Base-by-base conservation (phyloP, 1,140 invertebrate species). In the Cotesia vestalis region DNA sequence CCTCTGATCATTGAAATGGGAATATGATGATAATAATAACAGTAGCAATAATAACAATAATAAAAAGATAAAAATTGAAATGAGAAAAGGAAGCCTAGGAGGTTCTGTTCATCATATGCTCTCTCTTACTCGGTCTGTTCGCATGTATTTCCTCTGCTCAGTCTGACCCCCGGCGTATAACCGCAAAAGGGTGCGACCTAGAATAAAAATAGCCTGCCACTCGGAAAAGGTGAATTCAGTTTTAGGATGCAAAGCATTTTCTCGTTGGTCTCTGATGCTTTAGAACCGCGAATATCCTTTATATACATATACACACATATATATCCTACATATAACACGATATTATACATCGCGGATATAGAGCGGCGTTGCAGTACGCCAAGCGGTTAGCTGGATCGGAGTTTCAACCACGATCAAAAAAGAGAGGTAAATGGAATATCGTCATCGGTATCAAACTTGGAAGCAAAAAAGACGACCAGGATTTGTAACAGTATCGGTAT, bases 121-220 rank as follows among this genome's bases (percentile, higher is more conserved):
- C 40, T 46, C 6, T 46, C n/a, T 14, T 64, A 36, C 20, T 12
- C 14, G 11, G 11, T 57, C 6, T 57, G 6, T 51, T 27, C 27
- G 12, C n/a, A 55, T 55, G 20, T 59, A 27, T 59, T 59, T 55
- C 12, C n/a, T 11, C 53, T 17, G 20, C 14, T 59, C 20, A 27
- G 57, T 20, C 20, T 20, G 57, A 59, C 57, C 40, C 40, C 40
- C 40, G 40, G 40, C 40, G 57, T 38, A 64, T 35, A 66, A 71
- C 69, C 69, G 14, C 62, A 66, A 52, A 27, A 57, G 62, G 53
- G 57, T 20, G 20, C 20, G 57, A 59, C 53, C 52, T 66, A 40
- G 46, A 67, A 64, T 73, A 74, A 79, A 79, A 80, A 82, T 82
- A 80, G 78, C 76, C 75, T 77, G 75, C 68, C 76, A 77, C 70